These are phyloP conservation scores for Philonicus albiceps DNA, from an alignment of 2,888 invertebrate species.

Conservation along the genomic window DNA sequence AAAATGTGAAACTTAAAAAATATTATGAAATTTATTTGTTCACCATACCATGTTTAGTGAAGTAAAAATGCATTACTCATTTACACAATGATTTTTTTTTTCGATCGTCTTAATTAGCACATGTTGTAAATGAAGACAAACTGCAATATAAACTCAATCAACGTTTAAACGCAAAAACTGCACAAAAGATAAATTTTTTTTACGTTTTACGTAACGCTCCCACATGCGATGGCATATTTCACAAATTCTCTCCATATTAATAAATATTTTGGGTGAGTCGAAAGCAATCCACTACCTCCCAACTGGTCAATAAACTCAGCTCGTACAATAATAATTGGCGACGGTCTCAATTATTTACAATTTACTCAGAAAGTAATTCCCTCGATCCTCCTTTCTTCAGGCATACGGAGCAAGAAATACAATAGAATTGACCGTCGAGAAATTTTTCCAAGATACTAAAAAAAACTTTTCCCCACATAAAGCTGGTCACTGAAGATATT, in stretches of 20 bases:
- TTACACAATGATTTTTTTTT: neutral
- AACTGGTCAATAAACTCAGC: neutral
- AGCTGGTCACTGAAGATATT: neutral
- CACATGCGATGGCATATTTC: neutral
- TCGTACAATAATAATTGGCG: neutral
- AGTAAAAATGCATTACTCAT: neutral
- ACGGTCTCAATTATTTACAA: slow-evolving; percentile 16
- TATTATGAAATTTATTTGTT: neutral
- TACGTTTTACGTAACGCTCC: neutral
- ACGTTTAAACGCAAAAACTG: neutral
- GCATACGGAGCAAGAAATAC: neutral
- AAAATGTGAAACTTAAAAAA: neutral
- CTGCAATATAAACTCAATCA: neutral
- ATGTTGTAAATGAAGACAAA: neutral
- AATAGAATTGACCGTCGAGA: slow-evolving; percentile 7
- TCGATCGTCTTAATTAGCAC: neutral
- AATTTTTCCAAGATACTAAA: slow-evolving; percentile 3
- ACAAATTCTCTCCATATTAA: neutral
- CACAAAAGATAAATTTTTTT: neutral
- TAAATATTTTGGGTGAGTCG: neutral
- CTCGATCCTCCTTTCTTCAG: neutral
- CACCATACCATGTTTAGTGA: neutral
- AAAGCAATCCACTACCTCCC: neutral
- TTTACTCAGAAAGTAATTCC: slow-evolving; percentile 2
- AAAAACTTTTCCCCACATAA: slow-evolving; percentile 11